Conservation (phyloP, 1,140 invertebrate species). For the Cydia splendana region DNA sequence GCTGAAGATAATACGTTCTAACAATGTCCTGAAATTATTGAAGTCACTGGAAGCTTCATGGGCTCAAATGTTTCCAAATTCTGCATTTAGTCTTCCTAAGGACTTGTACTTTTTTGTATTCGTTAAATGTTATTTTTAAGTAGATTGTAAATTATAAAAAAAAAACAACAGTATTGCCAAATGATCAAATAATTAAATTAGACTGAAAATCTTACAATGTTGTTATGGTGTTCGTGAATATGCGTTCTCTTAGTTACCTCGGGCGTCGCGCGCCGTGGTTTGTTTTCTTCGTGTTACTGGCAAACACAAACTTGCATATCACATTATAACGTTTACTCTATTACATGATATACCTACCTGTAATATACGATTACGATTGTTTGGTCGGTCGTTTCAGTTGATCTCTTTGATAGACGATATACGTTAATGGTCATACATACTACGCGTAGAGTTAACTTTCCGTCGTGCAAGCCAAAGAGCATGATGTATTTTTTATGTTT, state of each 20-base stretch:
- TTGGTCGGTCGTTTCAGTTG: conserved; percentile 64
- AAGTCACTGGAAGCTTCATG: conserved; percentile 30
- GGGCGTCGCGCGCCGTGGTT: conserved; percentile 48
- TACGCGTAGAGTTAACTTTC: conserved; percentile 59
- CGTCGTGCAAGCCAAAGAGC: conserved; percentile 80
- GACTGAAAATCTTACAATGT: conserved; percentile 69
- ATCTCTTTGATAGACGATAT: conserved; percentile 71
- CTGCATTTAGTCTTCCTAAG: conserved; percentile 70
- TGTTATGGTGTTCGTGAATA: conserved; percentile 41
- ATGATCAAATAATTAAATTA: conserved; percentile 74
- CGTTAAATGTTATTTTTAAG: conserved; percentile 62
- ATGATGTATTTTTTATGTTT: conserved; percentile 78
- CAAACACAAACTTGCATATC: conserved; percentile 66
- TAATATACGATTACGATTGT: conserved; percentile 43
- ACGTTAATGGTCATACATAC: conserved; percentile 58
- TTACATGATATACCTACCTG: conserved; percentile 14
- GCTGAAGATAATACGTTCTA: not conserved
- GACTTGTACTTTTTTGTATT: conserved; percentile 59
- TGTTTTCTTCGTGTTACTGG: conserved; percentile 29
- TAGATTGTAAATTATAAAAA: conserved; percentile 50
- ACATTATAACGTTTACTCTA: conserved; percentile 47
- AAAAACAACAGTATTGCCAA: conserved; percentile 77
- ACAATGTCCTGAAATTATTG: conserved; percentile 10
- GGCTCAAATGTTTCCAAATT: conserved; percentile 58
- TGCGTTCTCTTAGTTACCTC: conserved; percentile 46